Conservation (phyloP, 92 coral and sea anemone genomes). For the Paramuricea clavata region DNA sequence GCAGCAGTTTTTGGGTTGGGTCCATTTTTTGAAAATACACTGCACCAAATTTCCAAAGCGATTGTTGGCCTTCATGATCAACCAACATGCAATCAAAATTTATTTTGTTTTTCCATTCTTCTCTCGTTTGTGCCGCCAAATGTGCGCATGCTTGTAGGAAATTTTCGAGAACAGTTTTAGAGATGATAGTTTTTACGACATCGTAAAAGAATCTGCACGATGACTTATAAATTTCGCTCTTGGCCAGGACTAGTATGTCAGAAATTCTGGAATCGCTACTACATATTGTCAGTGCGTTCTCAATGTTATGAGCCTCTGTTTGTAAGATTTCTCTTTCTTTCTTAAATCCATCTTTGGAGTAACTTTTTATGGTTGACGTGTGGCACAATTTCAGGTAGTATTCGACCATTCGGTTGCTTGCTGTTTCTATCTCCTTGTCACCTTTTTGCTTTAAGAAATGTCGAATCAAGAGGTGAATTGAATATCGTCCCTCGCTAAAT, state of each 20-base stretch:
- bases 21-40: too few species aligned
- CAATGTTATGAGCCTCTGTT: neutral
- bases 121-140: neutral
- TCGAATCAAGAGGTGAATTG: neutral
- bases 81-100: neutral
- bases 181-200: neutral
- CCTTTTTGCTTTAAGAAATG: neutral
- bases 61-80: neutral
- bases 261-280: neutral
- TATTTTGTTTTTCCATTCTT: neutral
- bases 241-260: neutral
- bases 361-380: too few species aligned
- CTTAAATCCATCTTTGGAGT: too few species aligned
- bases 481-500: neutral
- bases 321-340: too few species aligned
- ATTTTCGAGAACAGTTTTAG: neutral
- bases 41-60: too few species aligned
- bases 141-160: neutral
- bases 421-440: neutral
- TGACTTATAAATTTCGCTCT: neutral
- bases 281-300: neutral
- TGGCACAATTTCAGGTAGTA: too few species aligned
- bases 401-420: slow-evolving; percentile 2
- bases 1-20: too few species aligned
- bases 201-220: slow-evolving; percentile 34